Percentiles rank a stretch among this genome's conserved stretches.
Evolutionary conservation across 2,113 vertebrate species (phyloP).

Genomic region (Alouatta palliata): DNA sequence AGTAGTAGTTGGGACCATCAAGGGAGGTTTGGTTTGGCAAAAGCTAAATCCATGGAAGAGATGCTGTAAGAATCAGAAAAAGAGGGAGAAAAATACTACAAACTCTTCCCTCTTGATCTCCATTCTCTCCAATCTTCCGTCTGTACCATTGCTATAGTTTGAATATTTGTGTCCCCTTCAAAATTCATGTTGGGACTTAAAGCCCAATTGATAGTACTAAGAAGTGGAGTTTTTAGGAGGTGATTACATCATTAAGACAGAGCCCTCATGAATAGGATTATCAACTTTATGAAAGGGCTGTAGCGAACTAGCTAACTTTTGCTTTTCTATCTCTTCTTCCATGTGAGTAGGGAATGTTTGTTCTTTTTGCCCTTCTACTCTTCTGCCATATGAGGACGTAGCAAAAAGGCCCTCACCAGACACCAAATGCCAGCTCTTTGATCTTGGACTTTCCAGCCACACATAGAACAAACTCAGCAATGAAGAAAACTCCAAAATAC

Average conservation of each 20-base stretch:
- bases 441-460: background rate
- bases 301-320: background rate
- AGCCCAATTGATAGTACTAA: background rate
- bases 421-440: background rate
- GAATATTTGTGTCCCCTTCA: background rate
- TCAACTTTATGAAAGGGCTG: background rate
- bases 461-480: background rate
- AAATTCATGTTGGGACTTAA: background rate
- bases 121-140: background rate
- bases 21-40: background rate
- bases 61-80: background rate
- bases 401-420: background rate
- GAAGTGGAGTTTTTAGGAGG: background rate
- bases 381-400: background rate
- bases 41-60: background rate
- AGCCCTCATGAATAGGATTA: background rate
- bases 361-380: background rate
- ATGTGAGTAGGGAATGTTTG: background rate
- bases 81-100: background rate
- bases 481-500: background rate
- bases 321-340: background rate
- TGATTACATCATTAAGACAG: background rate
- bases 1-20: background rate
- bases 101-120: background rate
- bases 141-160: background rate